Evolutionary conservation across 2,797 vertebrate genomes (phyloP), one percentile per base, ranked within the genome.

Genomic region (Fratercula arctica): DNA sequence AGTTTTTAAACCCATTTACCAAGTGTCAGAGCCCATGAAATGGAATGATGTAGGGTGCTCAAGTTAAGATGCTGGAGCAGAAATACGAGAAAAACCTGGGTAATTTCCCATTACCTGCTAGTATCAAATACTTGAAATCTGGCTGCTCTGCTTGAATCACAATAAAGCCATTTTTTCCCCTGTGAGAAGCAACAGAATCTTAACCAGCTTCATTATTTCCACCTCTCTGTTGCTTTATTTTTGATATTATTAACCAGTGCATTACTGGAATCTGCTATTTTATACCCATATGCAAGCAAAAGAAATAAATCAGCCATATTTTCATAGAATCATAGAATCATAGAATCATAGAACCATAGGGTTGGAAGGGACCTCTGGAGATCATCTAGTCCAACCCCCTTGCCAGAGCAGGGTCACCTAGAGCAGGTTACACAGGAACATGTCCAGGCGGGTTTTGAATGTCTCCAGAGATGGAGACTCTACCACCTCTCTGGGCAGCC

Each of bases 31-130:
- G 33, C 57, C 84, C 60, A 93, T 96, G 90, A 97, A 96, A 86
- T 25, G 94, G 95, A 96, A 97, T 89, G 89, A 92, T 90, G 45
- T 80, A 94, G 87, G 60, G 74, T 92, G 54, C 84, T 95, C 85
- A 94, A 61, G 92, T 95, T 95, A 95, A 97, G 82, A 95, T 78
- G 74, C 89, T 78, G 57, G 76, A 97, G 92, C 56, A 93, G 76
- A 96, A 96, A 96, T 90, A 95, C 6, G 13, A 84, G 87, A 90
- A 94, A 97, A 95, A 86, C 39, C 79, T 92, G 64, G 90, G 89
- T 96, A 94, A 96, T 97, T 97, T 96, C 94, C 93, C 70, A 96
- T 95, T 95, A 95, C 96, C 84, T 93, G 80, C 84, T 95, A 92
- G 86, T 94, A 95, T 90, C 90, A 95, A 94, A 92, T 87, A 92